phyloP scores from a whole-genome alignment of 2,113 vertebrate genomes.

The Ptilorrhoa leucosticta region DNA sequence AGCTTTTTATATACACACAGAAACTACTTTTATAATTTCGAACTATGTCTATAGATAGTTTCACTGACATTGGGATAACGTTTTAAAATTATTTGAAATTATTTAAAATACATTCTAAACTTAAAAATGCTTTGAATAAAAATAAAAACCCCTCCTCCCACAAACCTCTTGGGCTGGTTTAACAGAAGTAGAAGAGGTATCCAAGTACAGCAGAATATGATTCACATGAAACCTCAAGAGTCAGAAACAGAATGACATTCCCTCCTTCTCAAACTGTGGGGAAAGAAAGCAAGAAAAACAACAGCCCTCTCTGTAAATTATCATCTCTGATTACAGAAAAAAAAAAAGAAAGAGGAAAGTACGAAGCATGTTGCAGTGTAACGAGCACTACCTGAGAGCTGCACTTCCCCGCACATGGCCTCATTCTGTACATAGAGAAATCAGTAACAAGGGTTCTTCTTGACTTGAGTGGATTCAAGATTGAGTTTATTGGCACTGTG shows the following conservation, averaged over 20 bases:
- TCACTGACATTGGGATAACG: not conserved
- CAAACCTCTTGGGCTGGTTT: not conserved
- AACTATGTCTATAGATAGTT: not conserved
- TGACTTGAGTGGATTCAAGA: constrained; percentile 40
- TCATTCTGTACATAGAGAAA: constrained; percentile 30
- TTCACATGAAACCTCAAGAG: not conserved
- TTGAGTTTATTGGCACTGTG: not conserved
- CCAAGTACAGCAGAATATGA: not conserved
- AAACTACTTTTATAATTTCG: not conserved
- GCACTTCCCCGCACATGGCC: not conserved
- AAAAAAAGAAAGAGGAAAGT: not conserved
- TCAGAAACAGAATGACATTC: not conserved
- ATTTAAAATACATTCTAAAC: not conserved
- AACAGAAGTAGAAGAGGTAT: not conserved
- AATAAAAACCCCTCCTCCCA: not conserved
- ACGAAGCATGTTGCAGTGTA: not conserved
- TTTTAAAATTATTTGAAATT: not conserved
- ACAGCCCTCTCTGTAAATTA: not conserved
- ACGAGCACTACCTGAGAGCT: not conserved
- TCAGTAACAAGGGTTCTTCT: constrained; percentile 41
- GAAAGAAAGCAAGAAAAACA: not conserved
- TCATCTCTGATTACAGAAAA: not conserved
- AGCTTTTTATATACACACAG: not conserved
- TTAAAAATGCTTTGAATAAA: not conserved
- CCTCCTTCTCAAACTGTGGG: not conserved